Conservation (phyloP, 1,140 invertebrate genomes). For the Drosophila littoralis region DNA sequence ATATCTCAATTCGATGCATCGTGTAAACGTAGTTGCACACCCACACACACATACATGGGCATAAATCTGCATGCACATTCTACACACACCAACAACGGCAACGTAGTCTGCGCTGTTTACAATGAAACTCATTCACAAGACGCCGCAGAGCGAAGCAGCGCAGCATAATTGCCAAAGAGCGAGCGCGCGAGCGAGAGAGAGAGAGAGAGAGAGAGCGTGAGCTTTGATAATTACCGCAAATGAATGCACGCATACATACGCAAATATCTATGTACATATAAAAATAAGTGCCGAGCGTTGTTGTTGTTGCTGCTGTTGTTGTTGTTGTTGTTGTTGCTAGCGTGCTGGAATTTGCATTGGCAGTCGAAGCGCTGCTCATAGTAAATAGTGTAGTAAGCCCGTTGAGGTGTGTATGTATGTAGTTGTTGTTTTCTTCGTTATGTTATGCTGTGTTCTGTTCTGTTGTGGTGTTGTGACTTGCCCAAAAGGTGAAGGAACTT, state of each 20-base stretch:
- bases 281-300: slow-evolving; percentile 5
- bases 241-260: slow-evolving; percentile 34
- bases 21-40: slow-evolving; percentile 1
- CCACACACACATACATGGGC: neutral
- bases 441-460: slow-evolving; percentile 27
- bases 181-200: slow-evolving; percentile 6
- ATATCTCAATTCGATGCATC: neutral
- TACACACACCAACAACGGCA: slow-evolving; percentile 12
- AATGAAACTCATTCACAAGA: slow-evolving; percentile 65
- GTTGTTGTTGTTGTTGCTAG: slow-evolving; percentile 25
- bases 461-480: slow-evolving; percentile 31
- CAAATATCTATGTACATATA: neutral
- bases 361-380: slow-evolving; percentile 30
- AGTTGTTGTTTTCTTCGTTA: slow-evolving; percentile 16
- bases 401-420: slow-evolving; percentile 13
- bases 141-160: slow-evolving; percentile 8
- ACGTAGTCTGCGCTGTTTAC: slow-evolving; percentile 13
- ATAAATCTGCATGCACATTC: neutral
- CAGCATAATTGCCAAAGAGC: slow-evolving; percentile 31
- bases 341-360: slow-evolving; percentile 46
- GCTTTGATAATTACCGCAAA: slow-evolving; percentile 69
- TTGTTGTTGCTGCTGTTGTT: neutral
- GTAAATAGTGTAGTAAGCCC: slow-evolving; percentile 60
- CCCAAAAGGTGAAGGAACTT: slow-evolving; percentile 72
- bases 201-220: slow-evolving; percentile 9